Conservation (phyloP, 1,140 invertebrate genomes). For the Lordiphosa collinella region DNA sequence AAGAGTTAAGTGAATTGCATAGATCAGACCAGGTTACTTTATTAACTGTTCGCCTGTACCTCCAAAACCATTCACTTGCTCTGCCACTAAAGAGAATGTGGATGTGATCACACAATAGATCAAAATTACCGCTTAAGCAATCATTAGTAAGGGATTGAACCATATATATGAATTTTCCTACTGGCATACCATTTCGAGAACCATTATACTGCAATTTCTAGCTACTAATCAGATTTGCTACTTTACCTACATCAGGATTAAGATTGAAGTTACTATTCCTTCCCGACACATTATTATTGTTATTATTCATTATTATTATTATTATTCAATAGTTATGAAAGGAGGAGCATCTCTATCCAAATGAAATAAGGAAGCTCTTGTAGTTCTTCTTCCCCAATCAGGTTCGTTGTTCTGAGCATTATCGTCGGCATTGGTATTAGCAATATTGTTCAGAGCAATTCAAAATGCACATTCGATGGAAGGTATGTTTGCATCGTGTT, state of each 20-base stretch:
- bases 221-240: no score
- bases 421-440: background rate
- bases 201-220: no score
- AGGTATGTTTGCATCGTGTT: background rate
- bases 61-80: constrained; percentile 1
- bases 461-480: background rate
- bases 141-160: background rate
- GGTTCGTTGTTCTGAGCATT: background rate
- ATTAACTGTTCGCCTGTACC: background rate
- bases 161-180: no score
- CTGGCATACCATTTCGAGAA: no score
- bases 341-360: background rate
- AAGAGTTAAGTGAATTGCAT: background rate
- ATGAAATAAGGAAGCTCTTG: background rate
- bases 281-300: background rate
- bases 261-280: background rate
- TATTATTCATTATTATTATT: background rate
- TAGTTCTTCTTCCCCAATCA: background rate
- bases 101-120: background rate
- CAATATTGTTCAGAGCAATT: background rate
- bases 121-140: constrained; percentile 2
- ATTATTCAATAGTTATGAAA: background rate
- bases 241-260: background rate
- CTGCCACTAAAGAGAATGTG: background rate
- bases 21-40: background rate